Evolutionary conservation across 2,888 invertebrate species (phyloP).

Genomic region (Branchellion lobata): DNA sequence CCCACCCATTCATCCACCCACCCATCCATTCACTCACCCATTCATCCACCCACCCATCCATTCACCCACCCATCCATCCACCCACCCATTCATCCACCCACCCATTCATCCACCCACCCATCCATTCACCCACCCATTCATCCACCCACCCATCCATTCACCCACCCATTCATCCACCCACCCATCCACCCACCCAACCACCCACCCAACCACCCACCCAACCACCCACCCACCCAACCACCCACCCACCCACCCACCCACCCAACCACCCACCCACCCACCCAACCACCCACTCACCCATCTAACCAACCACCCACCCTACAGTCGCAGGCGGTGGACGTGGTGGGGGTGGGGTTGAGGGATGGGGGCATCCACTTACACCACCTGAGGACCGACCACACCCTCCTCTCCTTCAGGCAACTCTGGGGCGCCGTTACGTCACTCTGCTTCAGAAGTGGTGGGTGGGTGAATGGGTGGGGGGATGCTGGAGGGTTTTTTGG

Average conservation of each 20-base stretch:
- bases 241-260: too few relatives aligned
- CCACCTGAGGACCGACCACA: constrained; percentile 81
- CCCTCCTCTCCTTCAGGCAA: constrained; percentile 80
- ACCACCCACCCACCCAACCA: too few relatives aligned
- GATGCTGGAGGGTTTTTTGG: neutral
- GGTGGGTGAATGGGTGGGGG: neutral
- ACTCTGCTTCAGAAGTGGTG: constrained; percentile 75
- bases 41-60: too few relatives aligned
- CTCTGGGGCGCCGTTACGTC: constrained; percentile 86
- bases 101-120: too few relatives aligned
- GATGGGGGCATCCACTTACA: constrained; percentile 81
- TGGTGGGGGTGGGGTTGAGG: constrained; percentile 81
- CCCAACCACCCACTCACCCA: neutral
- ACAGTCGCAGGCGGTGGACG: constrained; percentile 83
- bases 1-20: too few relatives aligned
- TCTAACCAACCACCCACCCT: neutral
- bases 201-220: neutral
- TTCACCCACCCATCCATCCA: too few relatives aligned
- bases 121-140: too few relatives aligned
- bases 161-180: too few relatives aligned
- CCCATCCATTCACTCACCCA: too few relatives aligned
- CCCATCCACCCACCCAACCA: neutral
- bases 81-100: too few relatives aligned
- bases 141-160: too few relatives aligned
- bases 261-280: neutral